A percentile compares a stretch with the other conserved stretches of the same genome.
phyloP scores from a whole-genome alignment of 2,888 invertebrate species.

The Ptychoptera contaminata region DNA sequence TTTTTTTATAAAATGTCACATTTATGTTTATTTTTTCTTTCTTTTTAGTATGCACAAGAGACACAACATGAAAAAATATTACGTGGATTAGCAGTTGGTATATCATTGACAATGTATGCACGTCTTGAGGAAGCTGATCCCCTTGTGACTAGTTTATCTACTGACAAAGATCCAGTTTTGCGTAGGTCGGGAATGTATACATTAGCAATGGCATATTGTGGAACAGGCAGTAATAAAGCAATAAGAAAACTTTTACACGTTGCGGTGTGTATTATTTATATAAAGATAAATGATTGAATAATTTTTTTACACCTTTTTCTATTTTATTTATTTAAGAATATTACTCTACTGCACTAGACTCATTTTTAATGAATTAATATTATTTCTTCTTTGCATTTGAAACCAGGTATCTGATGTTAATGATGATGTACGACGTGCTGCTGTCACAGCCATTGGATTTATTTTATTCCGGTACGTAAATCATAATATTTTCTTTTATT shows the following conservation, averaged over 20 bases:
- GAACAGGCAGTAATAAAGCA: conserved; percentile 94
- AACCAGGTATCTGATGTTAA: conserved; percentile 81
- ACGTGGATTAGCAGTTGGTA: conserved; percentile 91
- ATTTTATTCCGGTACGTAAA: conserved; percentile 66
- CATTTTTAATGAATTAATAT: neutral
- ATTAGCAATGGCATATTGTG: conserved; percentile 95
- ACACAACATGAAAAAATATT: conserved; percentile 96
- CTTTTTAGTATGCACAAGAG: conserved; percentile 58
- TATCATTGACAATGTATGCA: conserved; percentile 93
- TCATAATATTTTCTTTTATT: conserved; percentile 10
- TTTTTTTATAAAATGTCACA: neutral
- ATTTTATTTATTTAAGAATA: neutral
- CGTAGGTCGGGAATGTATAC: conserved; percentile 96
- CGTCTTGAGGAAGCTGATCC: conserved; percentile 93
- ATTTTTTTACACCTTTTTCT: neutral
- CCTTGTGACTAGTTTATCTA: conserved; percentile 71
- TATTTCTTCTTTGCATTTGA: conserved; percentile 2
- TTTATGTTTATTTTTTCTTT: neutral
- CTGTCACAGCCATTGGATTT: conserved; percentile 97
- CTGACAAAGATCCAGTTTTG: conserved; percentile 89
- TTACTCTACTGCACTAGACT: neutral
- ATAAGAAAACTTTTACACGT: conserved; percentile 88
- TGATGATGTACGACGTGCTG: conserved; percentile 95
- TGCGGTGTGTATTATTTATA: conserved; percentile 49
- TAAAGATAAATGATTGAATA: neutral